phyloP scores from a whole-genome alignment of 2,888 invertebrate species.

The Sminthurinus aureus region DNA sequence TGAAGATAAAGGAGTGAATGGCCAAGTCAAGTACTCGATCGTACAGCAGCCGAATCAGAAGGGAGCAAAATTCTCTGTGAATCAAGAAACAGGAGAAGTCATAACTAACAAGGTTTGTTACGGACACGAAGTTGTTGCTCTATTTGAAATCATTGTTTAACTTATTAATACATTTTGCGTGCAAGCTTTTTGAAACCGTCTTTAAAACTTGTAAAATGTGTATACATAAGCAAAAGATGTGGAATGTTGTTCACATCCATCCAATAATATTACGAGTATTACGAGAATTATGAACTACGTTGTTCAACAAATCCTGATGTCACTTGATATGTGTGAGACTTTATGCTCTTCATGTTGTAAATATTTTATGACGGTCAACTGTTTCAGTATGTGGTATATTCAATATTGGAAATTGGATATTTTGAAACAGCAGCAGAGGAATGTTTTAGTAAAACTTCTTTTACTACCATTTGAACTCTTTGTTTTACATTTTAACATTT shows the following conservation, averaged over 20 bases:
- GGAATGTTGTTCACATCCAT: not conserved
- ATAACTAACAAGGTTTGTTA: constrained; percentile 79
- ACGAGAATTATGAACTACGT: too few relatives aligned
- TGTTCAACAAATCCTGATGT: not conserved
- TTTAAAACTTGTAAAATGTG: not conserved
- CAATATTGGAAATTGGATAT: too few relatives aligned
- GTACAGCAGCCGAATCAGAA: constrained; percentile 95
- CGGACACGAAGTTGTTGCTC: too few relatives aligned
- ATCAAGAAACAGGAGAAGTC: constrained; percentile 94
- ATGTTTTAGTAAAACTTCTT: too few relatives aligned
- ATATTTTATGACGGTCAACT: constrained; percentile 16
- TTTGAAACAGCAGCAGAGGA: too few relatives aligned
- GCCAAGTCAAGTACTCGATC: constrained; percentile 96
- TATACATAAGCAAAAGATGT: not conserved
- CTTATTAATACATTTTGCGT: too few relatives aligned
- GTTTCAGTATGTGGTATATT: too few relatives aligned
- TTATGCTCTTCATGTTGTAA: constrained; percentile 6
- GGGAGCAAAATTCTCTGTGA: constrained; percentile 93
- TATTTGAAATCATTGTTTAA: too few relatives aligned
- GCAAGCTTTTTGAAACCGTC: too few relatives aligned
- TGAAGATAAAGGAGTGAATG: constrained; percentile 94
- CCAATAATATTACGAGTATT: not conserved
- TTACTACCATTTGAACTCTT: too few relatives aligned
- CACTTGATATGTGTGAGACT: constrained; percentile 26
- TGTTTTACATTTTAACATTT: too few relatives aligned